phyloP scores from a whole-genome alignment of 2,797 vertebrate species.

The Martes flavigula region DNA sequence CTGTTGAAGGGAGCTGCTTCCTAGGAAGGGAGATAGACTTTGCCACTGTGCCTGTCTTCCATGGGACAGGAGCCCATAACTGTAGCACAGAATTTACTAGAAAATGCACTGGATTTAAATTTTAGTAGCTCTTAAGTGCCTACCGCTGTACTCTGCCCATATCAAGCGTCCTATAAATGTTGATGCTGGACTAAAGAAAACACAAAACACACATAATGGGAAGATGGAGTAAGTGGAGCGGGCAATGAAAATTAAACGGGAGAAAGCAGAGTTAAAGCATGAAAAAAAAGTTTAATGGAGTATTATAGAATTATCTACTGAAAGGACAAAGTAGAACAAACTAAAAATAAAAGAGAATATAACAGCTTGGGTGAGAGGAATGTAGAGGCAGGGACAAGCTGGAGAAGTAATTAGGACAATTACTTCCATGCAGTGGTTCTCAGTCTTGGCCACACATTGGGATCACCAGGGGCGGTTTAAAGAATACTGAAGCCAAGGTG shows the following conservation, averaged over 20 bases:
- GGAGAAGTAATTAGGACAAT: background rate
- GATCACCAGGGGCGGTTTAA: background rate
- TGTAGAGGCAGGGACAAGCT: background rate
- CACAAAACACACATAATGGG: conserved; percentile 39
- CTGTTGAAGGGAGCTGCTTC: conserved; percentile 53
- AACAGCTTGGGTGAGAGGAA: background rate
- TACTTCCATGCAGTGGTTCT: background rate
- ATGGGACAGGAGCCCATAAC: conserved; percentile 21
- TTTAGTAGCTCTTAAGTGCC: conserved; percentile 52
- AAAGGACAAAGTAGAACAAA: conserved; percentile 43
- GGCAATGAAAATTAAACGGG: conserved; percentile 59
- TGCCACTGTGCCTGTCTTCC: conserved; percentile 56
- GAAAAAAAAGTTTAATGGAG: conserved; percentile 42
- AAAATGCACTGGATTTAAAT: conserved; percentile 25
- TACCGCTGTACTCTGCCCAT: background rate
- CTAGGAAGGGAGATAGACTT: conserved; percentile 30
- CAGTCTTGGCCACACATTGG: background rate
- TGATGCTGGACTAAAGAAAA: conserved; percentile 35
- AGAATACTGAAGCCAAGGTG: background rate
- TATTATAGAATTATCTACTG: conserved; percentile 40
- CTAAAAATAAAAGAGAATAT: background rate
- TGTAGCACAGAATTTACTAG: conserved; percentile 19
- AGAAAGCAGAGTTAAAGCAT: conserved; percentile 41
- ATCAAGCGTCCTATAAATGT: conserved; percentile 20
- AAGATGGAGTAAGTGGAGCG: background rate